Percentiles rank a stretch among this genome's conserved stretches.
phyloP scores from a whole-genome alignment of 2,888 invertebrate species.

The Pheosia tremula region DNA sequence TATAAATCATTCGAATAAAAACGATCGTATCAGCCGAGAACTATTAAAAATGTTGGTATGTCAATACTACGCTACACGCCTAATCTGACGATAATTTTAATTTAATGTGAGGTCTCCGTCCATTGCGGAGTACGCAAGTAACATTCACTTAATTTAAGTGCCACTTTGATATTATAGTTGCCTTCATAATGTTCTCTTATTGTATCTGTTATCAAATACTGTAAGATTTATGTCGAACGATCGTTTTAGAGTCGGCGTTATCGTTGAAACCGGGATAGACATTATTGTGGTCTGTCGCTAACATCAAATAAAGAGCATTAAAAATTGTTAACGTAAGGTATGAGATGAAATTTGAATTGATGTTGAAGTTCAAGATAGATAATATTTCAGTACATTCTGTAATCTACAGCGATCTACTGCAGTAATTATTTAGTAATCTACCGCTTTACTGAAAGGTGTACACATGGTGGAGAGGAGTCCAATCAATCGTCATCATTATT shows the following conservation, averaged over 20 bases:
- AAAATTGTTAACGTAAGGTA: constrained; percentile 19
- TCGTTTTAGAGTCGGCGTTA: constrained; percentile 23
- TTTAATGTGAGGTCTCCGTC: constrained; percentile 52
- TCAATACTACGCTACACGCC: constrained; percentile 35
- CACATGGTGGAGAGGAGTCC: no score
- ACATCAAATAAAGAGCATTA: constrained; percentile 29
- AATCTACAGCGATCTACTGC: neutral
- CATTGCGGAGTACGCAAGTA: constrained; percentile 58
- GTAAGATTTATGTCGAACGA: constrained; percentile 52
- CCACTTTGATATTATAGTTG: constrained; percentile 65
- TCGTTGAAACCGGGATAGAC: constrained; percentile 15
- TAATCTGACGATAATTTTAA: constrained; percentile 52
- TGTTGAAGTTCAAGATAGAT: neutral
- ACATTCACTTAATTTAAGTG: constrained; percentile 69
- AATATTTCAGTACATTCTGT: neutral
- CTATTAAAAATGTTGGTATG: constrained; percentile 29
- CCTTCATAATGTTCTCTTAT: constrained; percentile 47
- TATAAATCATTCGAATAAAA: constrained; percentile 18
- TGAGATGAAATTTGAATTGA: neutral
- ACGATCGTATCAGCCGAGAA: constrained; percentile 23
- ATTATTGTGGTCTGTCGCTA: constrained; percentile 16
- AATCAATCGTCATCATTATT: no score
- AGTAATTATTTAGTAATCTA: no score
- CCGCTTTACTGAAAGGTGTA: no score
- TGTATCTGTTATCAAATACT: constrained; percentile 45